Percentiles rank a stretch among this genome's conserved stretches.
These are phyloP conservation scores for Rhea pennata DNA, from an alignment of 2,113 vertebrate genomes.

Conservation along the genomic window DNA sequence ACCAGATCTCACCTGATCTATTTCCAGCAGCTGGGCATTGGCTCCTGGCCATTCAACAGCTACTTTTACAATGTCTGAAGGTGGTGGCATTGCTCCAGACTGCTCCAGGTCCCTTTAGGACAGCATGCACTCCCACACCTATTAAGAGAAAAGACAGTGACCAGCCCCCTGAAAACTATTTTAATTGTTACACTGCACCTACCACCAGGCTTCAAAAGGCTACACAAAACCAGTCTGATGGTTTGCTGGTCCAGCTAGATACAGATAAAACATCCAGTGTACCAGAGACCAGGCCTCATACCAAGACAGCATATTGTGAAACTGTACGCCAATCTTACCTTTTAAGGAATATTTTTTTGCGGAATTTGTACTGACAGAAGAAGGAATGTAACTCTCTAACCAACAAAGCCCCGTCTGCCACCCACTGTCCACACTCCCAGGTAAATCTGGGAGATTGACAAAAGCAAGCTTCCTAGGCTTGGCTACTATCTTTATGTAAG, in stretches of 20 bases:
- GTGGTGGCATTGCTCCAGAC: conserved; percentile 87
- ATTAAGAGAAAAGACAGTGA: not conserved
- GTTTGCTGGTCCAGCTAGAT: not conserved
- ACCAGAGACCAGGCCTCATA: not conserved
- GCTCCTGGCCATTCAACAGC: conserved; percentile 98
- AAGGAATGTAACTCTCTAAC: not conserved
- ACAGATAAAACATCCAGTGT: not conserved
- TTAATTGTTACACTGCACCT: not conserved
- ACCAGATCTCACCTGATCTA: conserved; percentile 89
- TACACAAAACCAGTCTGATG: not conserved
- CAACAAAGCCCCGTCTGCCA: not conserved
- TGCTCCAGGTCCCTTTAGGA: not conserved
- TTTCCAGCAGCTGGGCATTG: conserved; percentile 96
- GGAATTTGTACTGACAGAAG: not conserved
- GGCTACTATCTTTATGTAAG: not conserved
- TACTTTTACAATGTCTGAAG: conserved; percentile 96
- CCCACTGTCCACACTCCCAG: not conserved
- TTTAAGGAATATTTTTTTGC: not conserved
- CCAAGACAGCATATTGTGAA: not conserved
- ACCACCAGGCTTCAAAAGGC: not conserved
- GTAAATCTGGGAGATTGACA: not conserved
- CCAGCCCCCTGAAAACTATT: not conserved
- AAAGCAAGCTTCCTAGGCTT: not conserved
- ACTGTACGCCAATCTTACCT: not conserved
- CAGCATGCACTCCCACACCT: conserved; percentile 26